Evolutionary conservation across 2,797 vertebrate species (phyloP).

Genomic region (Scolopax rusticola): DNA sequence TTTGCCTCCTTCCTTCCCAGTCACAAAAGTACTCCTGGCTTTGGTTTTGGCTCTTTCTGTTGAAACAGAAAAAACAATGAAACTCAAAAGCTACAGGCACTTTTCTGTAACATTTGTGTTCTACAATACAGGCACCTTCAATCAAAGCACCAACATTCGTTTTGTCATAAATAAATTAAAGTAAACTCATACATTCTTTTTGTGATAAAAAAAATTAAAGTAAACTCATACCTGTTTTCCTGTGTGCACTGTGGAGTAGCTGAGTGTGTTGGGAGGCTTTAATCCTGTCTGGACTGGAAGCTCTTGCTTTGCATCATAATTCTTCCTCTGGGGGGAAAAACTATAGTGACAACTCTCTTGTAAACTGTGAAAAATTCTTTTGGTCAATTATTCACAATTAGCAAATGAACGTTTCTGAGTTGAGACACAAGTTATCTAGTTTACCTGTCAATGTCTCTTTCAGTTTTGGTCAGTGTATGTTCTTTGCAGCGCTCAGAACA

Average conservation of each 20-base stretch:
- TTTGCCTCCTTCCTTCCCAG: background rate
- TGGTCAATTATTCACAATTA: background rate
- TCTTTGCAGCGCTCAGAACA: constrained; percentile 89
- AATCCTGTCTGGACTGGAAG: background rate
- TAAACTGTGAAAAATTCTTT: background rate
- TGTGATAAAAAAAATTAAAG: too few species aligned
- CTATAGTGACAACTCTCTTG: background rate
- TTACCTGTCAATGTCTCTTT: constrained; percentile 53
- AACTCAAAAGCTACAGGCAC: background rate
- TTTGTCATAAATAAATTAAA: background rate
- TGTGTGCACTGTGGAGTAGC: background rate
- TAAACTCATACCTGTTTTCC: background rate
- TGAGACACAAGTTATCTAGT: background rate
- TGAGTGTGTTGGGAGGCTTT: background rate
- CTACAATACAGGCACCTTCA: background rate
- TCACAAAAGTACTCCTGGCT: background rate
- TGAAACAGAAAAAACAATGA: background rate
- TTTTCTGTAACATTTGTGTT: background rate
- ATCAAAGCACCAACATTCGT: background rate
- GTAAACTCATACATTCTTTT: background rate
- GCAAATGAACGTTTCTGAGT: background rate
- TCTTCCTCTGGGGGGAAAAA: background rate
- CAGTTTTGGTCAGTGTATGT: constrained; percentile 94
- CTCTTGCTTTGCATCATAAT: background rate
- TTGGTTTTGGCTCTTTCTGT: background rate